phyloP scores from a whole-genome alignment of 2,113 vertebrate genomes.

The Euleptes europaea region DNA sequence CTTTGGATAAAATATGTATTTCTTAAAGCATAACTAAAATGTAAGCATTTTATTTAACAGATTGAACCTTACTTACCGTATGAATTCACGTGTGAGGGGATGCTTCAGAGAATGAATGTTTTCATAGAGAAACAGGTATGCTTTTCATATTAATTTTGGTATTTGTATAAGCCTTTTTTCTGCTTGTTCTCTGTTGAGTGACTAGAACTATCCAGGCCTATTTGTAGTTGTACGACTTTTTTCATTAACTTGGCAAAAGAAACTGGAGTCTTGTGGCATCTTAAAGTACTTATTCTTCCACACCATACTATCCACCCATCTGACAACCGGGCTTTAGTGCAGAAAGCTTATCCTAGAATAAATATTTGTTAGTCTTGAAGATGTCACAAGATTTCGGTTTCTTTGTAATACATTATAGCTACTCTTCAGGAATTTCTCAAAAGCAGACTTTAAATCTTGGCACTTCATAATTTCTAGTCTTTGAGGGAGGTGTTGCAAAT shows the following conservation, averaged over 20 bases:
- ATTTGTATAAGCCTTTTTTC: not conserved
- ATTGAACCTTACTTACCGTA: constrained; percentile 97
- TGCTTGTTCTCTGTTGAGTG: not conserved
- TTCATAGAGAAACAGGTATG: constrained; percentile 96
- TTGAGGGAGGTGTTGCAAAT: not conserved
- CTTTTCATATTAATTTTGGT: not conserved
- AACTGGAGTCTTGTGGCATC: no score
- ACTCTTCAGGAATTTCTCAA: not conserved
- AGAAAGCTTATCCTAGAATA: no score
- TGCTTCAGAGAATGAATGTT: constrained; percentile 96
- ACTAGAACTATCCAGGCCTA: not conserved
- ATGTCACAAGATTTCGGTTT: no score
- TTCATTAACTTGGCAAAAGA: not conserved
- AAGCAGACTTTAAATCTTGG: not conserved
- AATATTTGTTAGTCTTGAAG: no score
- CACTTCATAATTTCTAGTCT: not conserved
- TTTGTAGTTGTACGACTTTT: not conserved
- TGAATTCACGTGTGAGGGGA: constrained; percentile 97
- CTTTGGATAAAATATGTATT: not conserved
- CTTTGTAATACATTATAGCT: no score
- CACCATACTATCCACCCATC: no score
- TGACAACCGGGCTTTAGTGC: no score
- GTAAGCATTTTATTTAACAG: constrained; percentile 67
- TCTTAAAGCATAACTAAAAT: not conserved
- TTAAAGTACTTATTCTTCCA: no score